Percentiles rank a stretch among this genome's conserved stretches.
Conservation (phyloP, 2,888 invertebrate genomes). For the Cryptus armator region DNA sequence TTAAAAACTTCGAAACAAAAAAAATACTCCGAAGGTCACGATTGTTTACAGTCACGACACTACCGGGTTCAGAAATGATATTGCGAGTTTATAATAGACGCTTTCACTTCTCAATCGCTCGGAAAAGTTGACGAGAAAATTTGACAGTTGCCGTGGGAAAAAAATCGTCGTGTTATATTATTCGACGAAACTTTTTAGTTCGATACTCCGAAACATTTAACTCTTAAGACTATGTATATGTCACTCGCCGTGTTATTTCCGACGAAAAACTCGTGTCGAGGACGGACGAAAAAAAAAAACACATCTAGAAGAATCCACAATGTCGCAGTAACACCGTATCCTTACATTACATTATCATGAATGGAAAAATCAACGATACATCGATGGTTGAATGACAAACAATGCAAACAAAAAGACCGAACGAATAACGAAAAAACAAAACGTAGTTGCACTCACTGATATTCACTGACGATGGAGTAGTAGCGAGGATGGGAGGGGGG, state of each 20-base stretch:
- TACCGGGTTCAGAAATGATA: background rate
- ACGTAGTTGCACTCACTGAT: constrained; percentile 26
- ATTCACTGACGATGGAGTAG: constrained; percentile 19
- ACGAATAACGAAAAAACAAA: constrained; percentile 1
- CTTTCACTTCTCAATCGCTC: background rate
- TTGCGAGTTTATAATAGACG: background rate
- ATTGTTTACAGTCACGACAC: background rate
- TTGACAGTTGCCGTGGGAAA: too few relatives aligned
- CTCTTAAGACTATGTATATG: background rate
- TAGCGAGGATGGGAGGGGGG: background rate
- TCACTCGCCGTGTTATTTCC: background rate
- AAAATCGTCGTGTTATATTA: too few relatives aligned
- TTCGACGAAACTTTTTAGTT: background rate
- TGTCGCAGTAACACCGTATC: background rate
- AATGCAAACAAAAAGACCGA: background rate
- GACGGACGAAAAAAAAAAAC: background rate
- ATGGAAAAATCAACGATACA: constrained; percentile 10
- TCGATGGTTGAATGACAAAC: background rate
- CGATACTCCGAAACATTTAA: background rate
- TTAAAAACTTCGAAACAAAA: background rate
- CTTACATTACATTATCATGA: background rate
- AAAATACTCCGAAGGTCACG: background rate
- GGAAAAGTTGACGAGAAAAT: too few relatives aligned
- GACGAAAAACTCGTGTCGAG: background rate
- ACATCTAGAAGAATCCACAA: background rate